Base-by-base conservation (phyloP, 2,888 invertebrate genomes). In the Choristoneura rosaceana region DNA sequence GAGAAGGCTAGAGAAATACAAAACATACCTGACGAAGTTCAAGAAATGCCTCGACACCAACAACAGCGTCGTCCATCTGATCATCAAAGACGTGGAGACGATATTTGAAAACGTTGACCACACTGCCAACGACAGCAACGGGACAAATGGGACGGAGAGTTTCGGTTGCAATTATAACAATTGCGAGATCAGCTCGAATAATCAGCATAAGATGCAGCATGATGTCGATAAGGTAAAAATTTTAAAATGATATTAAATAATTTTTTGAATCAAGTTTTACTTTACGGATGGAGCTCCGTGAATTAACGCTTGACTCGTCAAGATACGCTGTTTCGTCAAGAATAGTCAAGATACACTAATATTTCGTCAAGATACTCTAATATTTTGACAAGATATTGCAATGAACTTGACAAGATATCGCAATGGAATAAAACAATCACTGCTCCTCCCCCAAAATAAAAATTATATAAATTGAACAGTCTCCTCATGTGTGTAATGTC, bases 81-180 rank as follows among this genome's bases (percentile, higher is more conserved):
- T 98, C 58, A 95, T 97, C 59, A 95, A 96, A 84, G 96, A 98
- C 87, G 97, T 97, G n/a, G 96, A 97, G 63, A 95, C 95, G 47
- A 97, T 98, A 93, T 98, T 98, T 87, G 97, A 97, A 87, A 98
- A 98, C 86, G 96, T 96, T 0, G 92, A 92, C 58, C 92, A 90
- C 55, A 87, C 88, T 17, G 78, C 76, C 0, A 81, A 84, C 9
- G 83, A 82, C 0, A 81, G 76, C 0, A 81, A 76, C 0, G 84
- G 82, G 74, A 85, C 84, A 0, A 92, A 92, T 41, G 93, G 91
- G 0, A 81, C 85, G 0, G 91, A 92, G 74, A 91, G 86, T 52
- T 90, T 91, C 73, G 91, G 90, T 0, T 90, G 90, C 67, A 88
- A 93, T 79, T 93, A 93, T 67, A 92, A 93, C 76, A 90, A 87